phyloP scores from a whole-genome alignment of 2,113 vertebrate species.

The Rhabdomys dilectus region DNA sequence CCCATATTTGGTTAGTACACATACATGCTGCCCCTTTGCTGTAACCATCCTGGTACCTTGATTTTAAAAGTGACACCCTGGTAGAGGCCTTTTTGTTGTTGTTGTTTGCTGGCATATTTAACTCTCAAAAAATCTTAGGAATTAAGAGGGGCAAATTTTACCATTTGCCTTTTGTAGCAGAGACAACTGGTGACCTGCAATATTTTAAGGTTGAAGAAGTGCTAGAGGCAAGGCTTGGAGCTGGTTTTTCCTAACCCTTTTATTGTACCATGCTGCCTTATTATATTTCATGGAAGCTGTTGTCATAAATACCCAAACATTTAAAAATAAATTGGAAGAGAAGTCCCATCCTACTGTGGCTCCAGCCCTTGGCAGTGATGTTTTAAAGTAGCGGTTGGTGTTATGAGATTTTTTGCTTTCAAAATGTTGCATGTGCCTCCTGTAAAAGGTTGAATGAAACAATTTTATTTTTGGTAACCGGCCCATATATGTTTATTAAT shows the following conservation, averaged over 20 bases:
- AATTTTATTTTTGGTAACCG: slow-evolving; percentile 70
- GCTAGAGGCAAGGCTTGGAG: not conserved
- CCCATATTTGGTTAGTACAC: rapidly evolving
- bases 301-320: slow-evolving; percentile 75
- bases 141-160: slow-evolving; percentile 43
- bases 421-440: slow-evolving; percentile 57
- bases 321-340: slow-evolving; percentile 76
- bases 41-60: not conserved
- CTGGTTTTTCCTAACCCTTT: slow-evolving; percentile 54
- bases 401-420: slow-evolving; percentile 77
- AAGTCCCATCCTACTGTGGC: slow-evolving; percentile 64
- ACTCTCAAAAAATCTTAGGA: slow-evolving; percentile 20
- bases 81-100: not conserved
- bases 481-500: slow-evolving; percentile 65
- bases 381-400: slow-evolving; percentile 68
- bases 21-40: not conserved
- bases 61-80: not conserved
- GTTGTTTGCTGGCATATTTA: slow-evolving; percentile 10
- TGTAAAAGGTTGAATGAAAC: slow-evolving; percentile 71
- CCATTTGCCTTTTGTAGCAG: not conserved
- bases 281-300: slow-evolving; percentile 49
- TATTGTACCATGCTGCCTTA: slow-evolving; percentile 55
- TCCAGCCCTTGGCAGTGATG: slow-evolving; percentile 62
- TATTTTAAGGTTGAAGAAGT: not conserved
- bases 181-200: not conserved